Conservation (phyloP, 1,140 invertebrate species). For the Monochamus saltuarius region DNA sequence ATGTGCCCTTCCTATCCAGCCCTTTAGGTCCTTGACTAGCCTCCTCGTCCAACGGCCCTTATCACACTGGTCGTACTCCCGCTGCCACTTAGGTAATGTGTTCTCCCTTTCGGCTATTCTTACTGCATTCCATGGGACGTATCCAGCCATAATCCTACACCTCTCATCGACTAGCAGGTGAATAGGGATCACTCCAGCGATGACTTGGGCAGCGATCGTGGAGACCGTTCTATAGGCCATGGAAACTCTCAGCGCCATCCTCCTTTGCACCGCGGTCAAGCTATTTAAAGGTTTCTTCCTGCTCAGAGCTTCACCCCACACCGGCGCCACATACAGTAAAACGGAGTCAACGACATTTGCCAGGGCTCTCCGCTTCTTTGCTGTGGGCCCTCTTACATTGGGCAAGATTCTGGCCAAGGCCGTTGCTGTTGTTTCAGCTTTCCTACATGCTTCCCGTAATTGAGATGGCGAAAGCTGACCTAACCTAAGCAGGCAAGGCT, state of each 20-base stretch:
- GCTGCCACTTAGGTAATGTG: conserved; percentile 1
- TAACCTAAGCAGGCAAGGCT: too few relatives aligned
- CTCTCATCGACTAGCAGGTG: conserved; percentile 17
- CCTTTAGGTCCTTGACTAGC: not conserved
- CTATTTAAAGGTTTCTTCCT: not conserved
- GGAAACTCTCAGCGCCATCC: conserved; percentile 1
- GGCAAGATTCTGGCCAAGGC: conserved; percentile 3
- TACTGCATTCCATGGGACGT: not conserved
- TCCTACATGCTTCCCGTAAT: not conserved
- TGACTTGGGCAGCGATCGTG: conserved; percentile 6
- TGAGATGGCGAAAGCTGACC: too few relatives aligned
- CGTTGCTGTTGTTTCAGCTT: conserved; percentile 3
- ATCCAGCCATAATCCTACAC: not conserved
- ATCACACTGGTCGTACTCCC: not conserved
- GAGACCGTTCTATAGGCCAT: conserved; percentile 24
- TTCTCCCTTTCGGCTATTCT: not conserved
- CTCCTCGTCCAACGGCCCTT: not conserved
- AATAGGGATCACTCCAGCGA: conserved; percentile 17
- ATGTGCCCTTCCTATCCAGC: not conserved
- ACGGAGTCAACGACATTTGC: not conserved
- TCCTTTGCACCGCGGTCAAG: conserved; percentile 8
- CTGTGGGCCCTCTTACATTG: conserved; percentile 2
- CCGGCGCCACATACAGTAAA: conserved; percentile 7
- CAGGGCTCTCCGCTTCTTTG: not conserved
- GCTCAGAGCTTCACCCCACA: not conserved